phyloP scores from a whole-genome alignment of 2,113 vertebrate genomes.

The Xiphophorus hellerii region DNA sequence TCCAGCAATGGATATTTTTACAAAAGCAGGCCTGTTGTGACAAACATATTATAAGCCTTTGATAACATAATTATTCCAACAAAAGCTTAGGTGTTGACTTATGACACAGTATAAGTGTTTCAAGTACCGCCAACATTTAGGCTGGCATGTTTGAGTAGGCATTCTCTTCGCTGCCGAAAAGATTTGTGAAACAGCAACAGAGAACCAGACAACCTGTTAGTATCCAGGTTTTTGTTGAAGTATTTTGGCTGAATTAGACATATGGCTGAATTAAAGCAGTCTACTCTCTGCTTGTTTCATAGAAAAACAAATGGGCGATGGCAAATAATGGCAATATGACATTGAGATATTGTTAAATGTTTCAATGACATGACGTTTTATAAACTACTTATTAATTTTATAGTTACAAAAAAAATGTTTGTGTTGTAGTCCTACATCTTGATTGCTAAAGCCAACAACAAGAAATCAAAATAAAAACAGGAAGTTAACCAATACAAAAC shows the following conservation, averaged over 20 bases:
- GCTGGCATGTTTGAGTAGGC: not conserved
- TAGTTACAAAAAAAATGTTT: not conserved
- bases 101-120: not conserved
- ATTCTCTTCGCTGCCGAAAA: not conserved
- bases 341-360: not conserved
- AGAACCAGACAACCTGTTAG: not conserved
- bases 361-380: no score
- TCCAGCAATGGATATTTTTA: not conserved
- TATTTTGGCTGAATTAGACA: not conserved
- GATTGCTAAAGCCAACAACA: not conserved
- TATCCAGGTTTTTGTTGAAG: not conserved
- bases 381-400: not conserved
- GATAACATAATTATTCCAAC: not conserved
- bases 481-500: not conserved
- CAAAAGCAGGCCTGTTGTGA: not conserved
- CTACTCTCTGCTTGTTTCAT: no score
- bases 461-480: not conserved
- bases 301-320: no score
- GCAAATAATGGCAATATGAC: no score
- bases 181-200: not conserved
- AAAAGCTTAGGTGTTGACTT: not conserved
- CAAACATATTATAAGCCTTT: not conserved
- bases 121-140: not conserved
- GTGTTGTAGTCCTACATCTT: not conserved
- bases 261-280: not conserved